Conservation (phyloP, 2,113 vertebrate species). For the Oreocharis arfaki region DNA sequence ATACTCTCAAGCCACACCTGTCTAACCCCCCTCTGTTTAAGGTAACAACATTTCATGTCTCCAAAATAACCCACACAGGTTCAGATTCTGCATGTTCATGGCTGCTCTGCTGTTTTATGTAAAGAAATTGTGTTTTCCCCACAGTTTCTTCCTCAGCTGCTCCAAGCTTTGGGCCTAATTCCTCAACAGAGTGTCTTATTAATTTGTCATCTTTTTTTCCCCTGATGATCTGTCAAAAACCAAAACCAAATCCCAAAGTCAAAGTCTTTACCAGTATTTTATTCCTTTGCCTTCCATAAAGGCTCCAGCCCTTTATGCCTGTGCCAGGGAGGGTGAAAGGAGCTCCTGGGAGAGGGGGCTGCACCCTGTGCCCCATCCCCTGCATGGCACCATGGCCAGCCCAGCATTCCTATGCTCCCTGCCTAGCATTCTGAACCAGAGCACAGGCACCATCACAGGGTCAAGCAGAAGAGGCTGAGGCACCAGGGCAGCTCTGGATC, state of each 20-base stretch:
- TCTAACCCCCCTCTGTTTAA: not conserved
- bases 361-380: rapidly evolving
- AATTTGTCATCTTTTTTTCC: not conserved
- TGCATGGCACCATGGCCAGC: not conserved
- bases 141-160: not conserved
- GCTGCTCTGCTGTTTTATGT: not conserved
- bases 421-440: not conserved
- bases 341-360: not conserved
- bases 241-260: not conserved
- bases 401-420: not conserved
- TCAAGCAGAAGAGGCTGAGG: not conserved
- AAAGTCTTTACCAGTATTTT: not conserved
- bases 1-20: not conserved
- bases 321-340: not conserved
- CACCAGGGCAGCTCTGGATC: rapidly evolving
- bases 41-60: not conserved
- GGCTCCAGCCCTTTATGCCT: not conserved
- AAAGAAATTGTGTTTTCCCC: not conserved
- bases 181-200: not conserved
- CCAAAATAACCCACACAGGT: not conserved
- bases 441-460: not conserved
- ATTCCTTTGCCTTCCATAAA: not conserved
- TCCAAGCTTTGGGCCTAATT: not conserved
- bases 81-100: rapidly evolving
- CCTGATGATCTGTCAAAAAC: not conserved